phyloP scores from a whole-genome alignment of 2,888 invertebrate genomes.

The Leptothorax acervorum region DNA sequence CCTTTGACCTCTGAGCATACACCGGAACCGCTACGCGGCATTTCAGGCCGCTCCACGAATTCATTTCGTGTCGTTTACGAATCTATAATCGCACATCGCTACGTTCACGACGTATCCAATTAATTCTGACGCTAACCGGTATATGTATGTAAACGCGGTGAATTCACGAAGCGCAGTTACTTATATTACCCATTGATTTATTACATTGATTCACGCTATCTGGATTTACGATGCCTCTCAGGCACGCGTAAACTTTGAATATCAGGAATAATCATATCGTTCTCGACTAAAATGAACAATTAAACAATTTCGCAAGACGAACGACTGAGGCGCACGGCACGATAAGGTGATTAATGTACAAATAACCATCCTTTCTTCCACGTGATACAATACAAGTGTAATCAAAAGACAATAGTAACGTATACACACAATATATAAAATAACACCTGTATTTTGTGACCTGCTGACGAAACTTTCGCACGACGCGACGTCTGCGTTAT shows the following conservation, averaged over 20 bases:
- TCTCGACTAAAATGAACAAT: constrained; percentile 21
- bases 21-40: constrained; percentile 22
- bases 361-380: neutral
- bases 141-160: constrained; percentile 6
- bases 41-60: neutral
- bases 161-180: constrained; percentile 24
- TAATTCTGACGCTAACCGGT: constrained; percentile 29
- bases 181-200: constrained; percentile 30
- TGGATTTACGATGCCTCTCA: constrained; percentile 21
- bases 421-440: neutral
- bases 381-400: neutral
- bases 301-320: neutral
- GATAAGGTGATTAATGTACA: neutral
- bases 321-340: neutral
- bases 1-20: constrained; percentile 7
- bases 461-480: neutral
- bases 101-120: constrained; percentile 6
- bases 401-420: neutral
- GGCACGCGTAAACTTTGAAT: constrained; percentile 21
- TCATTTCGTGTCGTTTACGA: neutral
- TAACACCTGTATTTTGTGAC: neutral
- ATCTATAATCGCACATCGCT: neutral
- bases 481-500: neutral
- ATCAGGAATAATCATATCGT: constrained; percentile 29
- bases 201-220: constrained; percentile 40